Evolutionary conservation across 2,113 vertebrate species (phyloP).

Genomic region (Trogon surrucura): DNA sequence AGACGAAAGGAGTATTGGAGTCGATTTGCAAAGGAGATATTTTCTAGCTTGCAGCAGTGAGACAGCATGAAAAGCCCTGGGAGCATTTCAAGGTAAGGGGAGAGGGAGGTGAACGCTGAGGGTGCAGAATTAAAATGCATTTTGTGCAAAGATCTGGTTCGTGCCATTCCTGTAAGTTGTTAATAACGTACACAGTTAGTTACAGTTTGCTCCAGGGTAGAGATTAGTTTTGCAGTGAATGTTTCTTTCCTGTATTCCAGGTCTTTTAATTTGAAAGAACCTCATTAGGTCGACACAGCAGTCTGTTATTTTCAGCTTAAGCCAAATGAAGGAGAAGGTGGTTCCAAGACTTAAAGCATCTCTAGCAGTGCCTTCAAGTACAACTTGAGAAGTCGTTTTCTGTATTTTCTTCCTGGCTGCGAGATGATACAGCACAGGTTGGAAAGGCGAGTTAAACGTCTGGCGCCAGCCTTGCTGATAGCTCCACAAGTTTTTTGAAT

Average conservation of each 20-base stretch:
- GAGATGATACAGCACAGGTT: not conserved
- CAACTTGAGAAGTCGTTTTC: not conserved
- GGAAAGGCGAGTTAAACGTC: not conserved
- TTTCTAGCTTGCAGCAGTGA: not conserved
- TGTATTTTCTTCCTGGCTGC: not conserved
- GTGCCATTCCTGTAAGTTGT: not conserved
- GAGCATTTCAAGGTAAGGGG: slow-evolving; percentile 27
- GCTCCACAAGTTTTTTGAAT: rapidly evolving
- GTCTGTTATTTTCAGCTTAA: not conserved
- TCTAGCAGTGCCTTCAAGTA: not conserved
- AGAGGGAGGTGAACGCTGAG: rapidly evolving
- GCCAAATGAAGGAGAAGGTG: not conserved
- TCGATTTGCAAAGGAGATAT: not conserved
- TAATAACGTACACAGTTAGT: not conserved
- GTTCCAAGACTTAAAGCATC: not conserved
- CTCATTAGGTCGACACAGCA: not conserved
- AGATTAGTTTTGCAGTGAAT: rapidly evolving
- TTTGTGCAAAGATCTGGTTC: not conserved
- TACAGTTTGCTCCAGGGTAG: not conserved
- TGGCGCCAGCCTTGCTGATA: not conserved
- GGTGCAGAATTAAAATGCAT: rapidly evolving
- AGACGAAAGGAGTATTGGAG: not conserved
- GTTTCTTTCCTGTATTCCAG: not conserved
- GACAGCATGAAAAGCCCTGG: slow-evolving; percentile 25
- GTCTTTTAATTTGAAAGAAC: not conserved